phyloP scores from a whole-genome alignment of 2,113 vertebrate genomes.

The Desmodus rotundus region DNA sequence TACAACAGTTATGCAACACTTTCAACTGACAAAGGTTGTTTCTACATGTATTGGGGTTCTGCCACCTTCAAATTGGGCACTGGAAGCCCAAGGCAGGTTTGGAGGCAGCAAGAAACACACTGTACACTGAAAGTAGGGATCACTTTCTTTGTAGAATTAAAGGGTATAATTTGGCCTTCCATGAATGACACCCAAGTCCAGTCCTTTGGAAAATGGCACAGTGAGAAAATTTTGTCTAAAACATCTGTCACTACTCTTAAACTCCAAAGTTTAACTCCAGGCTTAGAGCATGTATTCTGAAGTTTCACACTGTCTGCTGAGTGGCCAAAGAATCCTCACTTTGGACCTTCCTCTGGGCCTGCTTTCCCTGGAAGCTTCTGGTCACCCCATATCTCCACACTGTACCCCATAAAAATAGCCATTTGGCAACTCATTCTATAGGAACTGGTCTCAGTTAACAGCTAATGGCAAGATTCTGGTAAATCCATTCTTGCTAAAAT shows the following conservation, averaged over 20 bases:
- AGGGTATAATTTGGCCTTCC: not conserved
- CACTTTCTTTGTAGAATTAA: not conserved
- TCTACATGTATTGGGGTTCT: not conserved
- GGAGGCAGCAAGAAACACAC: not conserved
- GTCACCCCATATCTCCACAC: not conserved
- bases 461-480: not conserved
- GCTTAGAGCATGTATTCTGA: not conserved
- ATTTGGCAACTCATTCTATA: not conserved
- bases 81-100: not conserved
- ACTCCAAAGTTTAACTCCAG: not conserved
- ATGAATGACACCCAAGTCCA: not conserved
- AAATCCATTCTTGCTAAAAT: not conserved
- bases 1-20: not conserved
- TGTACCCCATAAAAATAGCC: not conserved
- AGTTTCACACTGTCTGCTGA: not conserved
- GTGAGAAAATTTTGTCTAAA: not conserved
- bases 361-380: not conserved
- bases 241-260: not conserved
- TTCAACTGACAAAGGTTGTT: not conserved
- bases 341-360: not conserved
- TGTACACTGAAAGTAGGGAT: not conserved
- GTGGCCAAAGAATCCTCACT: not conserved
- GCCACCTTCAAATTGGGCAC: not conserved
- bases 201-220: not conserved
- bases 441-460: not conserved